Base-by-base conservation (phyloP, 1,140 invertebrate species). In the Streblospio benedicti region DNA sequence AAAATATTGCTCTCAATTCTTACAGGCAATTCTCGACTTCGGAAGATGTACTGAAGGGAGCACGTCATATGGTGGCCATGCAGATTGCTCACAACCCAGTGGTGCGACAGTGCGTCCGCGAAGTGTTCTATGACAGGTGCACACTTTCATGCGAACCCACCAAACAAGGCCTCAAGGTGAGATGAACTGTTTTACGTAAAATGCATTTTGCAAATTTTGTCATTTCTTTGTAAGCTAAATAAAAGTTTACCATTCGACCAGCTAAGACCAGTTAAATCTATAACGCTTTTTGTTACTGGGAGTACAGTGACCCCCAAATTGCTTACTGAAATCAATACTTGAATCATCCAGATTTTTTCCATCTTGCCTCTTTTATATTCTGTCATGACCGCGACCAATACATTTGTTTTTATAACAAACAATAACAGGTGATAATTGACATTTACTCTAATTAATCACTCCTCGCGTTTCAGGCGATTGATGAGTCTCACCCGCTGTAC, bases 1-100 rank as follows among this genome's bases (percentile, higher is more conserved):
- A n/a, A n/a, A n/a, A n/a, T n/a, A n/a, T n/a, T n/a, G n/a, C n/a
- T n/a, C n/a, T n/a, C n/a, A n/a, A n/a, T n/a, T n/a, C n/a, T 67
- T 67, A 31, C 64, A 78, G 76, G 16, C 71, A 72, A 60, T 79
- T 79, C 60, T 61, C 68, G 28, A 70, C 71, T 28, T 69, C 69
- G 27, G 74, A 79, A 45, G 71, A 75, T 51, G 74, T 75, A 0
- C 61, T 81, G 23, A 86, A 89, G 71, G 94, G 91, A 2, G 90
- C 87, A 0, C 89, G 91, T 67, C 90, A 90, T 73, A 94, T 99
- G 86, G 89, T 97, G 0, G 91, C 93, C 0, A 87, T 89, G 64
- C 93, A 98, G 75, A 76, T 99, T 30, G 88, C 93, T 0, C 82
- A 89, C 43, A 93, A 99, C 74, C 95, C 96, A 0, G 74, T 91